Percentiles rank a stretch among this genome's conserved stretches.
These are phyloP conservation scores for Periophthalmus magnuspinnatus DNA, from an alignment of 2,797 vertebrate genomes.

Conservation along the genomic window DNA sequence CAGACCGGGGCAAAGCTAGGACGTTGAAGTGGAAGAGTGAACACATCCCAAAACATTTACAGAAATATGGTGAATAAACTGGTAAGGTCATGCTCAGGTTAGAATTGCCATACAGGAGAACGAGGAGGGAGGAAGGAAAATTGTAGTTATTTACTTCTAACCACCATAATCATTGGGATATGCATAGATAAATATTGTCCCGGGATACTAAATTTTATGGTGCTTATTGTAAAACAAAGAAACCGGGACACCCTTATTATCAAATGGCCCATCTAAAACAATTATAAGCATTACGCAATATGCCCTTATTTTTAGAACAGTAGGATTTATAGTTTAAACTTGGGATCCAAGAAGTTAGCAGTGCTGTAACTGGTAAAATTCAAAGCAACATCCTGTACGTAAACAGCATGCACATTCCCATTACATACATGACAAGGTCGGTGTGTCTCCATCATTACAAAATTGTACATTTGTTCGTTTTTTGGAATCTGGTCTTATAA, in stretches of 20 bases:
- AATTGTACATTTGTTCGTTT: constrained; percentile 4
- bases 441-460: neutral
- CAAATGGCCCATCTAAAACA: neutral
- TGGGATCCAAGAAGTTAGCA: neutral
- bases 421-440: neutral
- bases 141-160: no score
- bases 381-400: constrained; percentile 1
- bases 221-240: constrained; percentile 1
- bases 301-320: neutral
- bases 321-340: neutral
- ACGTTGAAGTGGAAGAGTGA: no score
- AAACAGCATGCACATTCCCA: neutral
- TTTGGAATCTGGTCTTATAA: neutral
- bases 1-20: no score
- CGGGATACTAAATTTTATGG: neutral
- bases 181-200: neutral
- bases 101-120: no score
- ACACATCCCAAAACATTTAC: no score
- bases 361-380: neutral
- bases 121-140: no score
- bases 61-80: no score
- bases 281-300: neutral
- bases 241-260: neutral
- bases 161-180: neutral
- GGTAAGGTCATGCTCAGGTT: no score